These are phyloP conservation scores for Epinephelus moara DNA, from an alignment of 2,113 vertebrate species.

Conservation along the genomic window DNA sequence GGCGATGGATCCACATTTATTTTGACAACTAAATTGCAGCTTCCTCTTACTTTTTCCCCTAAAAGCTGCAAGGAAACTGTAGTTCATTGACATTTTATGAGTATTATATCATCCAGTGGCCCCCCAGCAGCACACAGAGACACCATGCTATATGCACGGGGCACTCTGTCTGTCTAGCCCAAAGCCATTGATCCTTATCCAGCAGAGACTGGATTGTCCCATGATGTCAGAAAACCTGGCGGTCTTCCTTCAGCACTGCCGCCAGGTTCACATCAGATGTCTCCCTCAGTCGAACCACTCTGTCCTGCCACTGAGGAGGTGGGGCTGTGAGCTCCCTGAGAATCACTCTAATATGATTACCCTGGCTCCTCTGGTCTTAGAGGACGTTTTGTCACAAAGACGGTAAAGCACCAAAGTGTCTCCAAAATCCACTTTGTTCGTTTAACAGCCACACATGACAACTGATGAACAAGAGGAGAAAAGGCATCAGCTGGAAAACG, in stretches of 20 bases:
- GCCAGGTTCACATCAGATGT: conserved; percentile 57
- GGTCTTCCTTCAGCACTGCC: neutral
- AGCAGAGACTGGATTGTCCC: conserved; percentile 52
- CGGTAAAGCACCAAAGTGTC: conserved; percentile 42
- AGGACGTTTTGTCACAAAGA: conserved; percentile 55
- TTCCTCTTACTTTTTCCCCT: conserved; percentile 4
- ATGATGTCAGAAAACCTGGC: conserved; percentile 62
- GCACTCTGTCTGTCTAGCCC: conserved; percentile 10
- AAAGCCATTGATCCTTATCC: conserved; percentile 51
- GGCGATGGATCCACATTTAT: conserved; percentile 1
- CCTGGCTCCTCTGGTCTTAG: conserved; percentile 28
- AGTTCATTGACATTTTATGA: conserved; percentile 22
- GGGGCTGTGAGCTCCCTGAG: conserved; percentile 52
- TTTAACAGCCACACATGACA: conserved; percentile 29
- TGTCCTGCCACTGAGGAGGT: conserved; percentile 26
- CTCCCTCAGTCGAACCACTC: conserved; percentile 24
- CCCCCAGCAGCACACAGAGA: conserved; percentile 4
- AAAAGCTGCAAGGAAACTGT: conserved; percentile 32
- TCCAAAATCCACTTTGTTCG: conserved; percentile 42
- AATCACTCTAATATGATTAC: conserved; percentile 70
- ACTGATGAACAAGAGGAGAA: conserved; percentile 15
- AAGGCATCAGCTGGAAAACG: neutral
- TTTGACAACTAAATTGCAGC: conserved; percentile 26
- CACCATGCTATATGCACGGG: neutral
- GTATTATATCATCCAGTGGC: conserved; percentile 21